Percentiles rank a stretch among this genome's conserved stretches.
Evolutionary conservation across 2,888 invertebrate genomes (phyloP).

Genomic region (Cotesia congregata): DNA sequence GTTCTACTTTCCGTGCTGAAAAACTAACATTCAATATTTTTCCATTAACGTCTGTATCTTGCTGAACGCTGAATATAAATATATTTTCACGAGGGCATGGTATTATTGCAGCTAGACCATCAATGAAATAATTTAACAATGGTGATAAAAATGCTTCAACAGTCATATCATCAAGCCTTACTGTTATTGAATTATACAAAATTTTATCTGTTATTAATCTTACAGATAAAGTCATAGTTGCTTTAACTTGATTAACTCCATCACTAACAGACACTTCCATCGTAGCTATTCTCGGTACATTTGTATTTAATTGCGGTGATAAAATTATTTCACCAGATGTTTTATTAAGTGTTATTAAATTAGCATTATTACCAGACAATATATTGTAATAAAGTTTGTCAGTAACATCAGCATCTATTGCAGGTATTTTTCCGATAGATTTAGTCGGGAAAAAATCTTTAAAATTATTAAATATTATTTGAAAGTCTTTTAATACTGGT

Average conservation of each 20-base stretch:
- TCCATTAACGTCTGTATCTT: constrained; percentile 89
- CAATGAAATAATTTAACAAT: constrained; percentile 87
- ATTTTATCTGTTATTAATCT: constrained; percentile 94
- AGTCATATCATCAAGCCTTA: constrained; percentile 93
- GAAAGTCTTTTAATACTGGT: constrained; percentile 91
- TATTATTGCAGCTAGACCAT: constrained; percentile 91
- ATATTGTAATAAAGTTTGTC: constrained; percentile 89
- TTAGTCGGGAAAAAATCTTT: constrained; percentile 94
- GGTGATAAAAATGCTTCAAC: constrained; percentile 93
- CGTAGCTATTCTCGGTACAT: constrained; percentile 92
- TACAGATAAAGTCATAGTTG: constrained; percentile 92
- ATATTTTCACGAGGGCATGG: constrained; percentile 94
- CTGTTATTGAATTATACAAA: constrained; percentile 94
- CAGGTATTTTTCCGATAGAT: constrained; percentile 91
- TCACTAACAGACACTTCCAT: constrained; percentile 96
- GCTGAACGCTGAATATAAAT: constrained; percentile 90
- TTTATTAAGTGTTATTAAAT: constrained; percentile 86
- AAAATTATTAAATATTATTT: constrained; percentile 95
- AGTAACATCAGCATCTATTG: constrained; percentile 94
- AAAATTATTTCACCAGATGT: constrained; percentile 87
- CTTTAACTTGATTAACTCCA: constrained; percentile 93
- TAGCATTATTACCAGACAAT: constrained; percentile 93
- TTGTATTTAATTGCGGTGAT: constrained; percentile 94
- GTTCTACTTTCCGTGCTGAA: constrained; percentile 87
- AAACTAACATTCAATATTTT: constrained; percentile 95